Percentiles rank a stretch among this genome's conserved stretches.
phyloP scores from a whole-genome alignment of 2,113 vertebrate genomes.

The Guaruba guarouba region DNA sequence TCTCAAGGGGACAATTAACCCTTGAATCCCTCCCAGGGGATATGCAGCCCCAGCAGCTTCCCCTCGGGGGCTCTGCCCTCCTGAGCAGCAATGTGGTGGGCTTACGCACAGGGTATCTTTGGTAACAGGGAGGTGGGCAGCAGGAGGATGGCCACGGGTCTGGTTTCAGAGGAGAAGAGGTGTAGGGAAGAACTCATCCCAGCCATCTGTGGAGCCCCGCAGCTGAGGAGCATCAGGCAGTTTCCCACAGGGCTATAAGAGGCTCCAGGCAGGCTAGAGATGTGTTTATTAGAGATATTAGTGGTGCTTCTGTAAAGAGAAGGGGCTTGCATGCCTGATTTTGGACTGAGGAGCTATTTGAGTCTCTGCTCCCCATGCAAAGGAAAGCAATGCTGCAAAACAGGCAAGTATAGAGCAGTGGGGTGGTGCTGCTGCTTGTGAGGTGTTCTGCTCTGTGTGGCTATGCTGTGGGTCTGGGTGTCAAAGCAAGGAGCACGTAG shows the following conservation, averaged over 20 bases:
- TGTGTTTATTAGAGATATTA: accelerated
- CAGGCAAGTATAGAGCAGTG: background rate
- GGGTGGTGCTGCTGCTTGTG: background rate
- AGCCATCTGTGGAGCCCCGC: background rate
- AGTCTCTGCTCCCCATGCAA: background rate
- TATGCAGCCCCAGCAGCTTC: background rate
- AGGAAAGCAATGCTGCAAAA: too few species aligned
- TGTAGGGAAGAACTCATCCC: accelerated
- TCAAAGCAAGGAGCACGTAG: background rate
- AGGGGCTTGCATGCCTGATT: accelerated
- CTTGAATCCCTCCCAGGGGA: background rate
- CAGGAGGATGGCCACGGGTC: accelerated
- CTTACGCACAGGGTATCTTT: background rate
- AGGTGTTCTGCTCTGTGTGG: background rate
- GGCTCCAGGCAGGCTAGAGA: accelerated
- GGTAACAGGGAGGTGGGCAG: background rate
- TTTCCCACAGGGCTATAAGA: background rate
- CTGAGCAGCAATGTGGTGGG: too few species aligned
- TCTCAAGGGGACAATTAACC: background rate
- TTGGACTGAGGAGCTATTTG: background rate
- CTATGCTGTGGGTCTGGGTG: background rate
- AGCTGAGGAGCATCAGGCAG: background rate
- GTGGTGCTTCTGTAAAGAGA: background rate
- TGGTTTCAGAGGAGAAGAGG: background rate
- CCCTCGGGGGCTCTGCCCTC: background rate